phyloP scores from a whole-genome alignment of 2,888 invertebrate species.

The Drosophila ezoana region DNA sequence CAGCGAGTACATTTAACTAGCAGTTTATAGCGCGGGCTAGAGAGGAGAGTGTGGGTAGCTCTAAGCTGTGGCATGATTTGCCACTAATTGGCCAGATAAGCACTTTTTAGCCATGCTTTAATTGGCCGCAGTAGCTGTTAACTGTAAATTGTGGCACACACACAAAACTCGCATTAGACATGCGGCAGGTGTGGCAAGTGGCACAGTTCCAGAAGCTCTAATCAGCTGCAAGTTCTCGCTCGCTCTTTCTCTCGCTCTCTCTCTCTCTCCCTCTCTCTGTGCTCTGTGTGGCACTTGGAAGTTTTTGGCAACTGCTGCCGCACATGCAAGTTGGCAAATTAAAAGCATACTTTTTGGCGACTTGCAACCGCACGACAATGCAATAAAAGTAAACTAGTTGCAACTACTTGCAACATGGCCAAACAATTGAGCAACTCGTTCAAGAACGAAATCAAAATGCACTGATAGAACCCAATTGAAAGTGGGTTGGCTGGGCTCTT shows the following conservation, averaged over 20 bases:
- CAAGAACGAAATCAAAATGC: slow-evolving; percentile 77
- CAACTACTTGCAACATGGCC: slow-evolving; percentile 65
- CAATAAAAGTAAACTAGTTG: slow-evolving; percentile 71
- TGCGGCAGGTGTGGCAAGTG: slow-evolving; percentile 26
- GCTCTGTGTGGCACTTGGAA: slow-evolving; percentile 29
- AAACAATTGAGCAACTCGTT: slow-evolving; percentile 78
- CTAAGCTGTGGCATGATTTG: slow-evolving; percentile 39
- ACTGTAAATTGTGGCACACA: slow-evolving; percentile 18
- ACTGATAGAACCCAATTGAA: slow-evolving; percentile 77
- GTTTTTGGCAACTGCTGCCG: slow-evolving; percentile 26
- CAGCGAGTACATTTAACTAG: slow-evolving; percentile 23
- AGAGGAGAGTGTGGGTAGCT: background rate
- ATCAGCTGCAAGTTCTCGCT: slow-evolving; percentile 13
- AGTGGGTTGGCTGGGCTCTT: background rate
- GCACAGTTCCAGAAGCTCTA: slow-evolving; percentile 4
- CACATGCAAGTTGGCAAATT: slow-evolving; percentile 46
- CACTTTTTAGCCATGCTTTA: slow-evolving; percentile 26
- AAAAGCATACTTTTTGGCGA: slow-evolving; percentile 57
- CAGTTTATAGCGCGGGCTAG: slow-evolving; percentile 8
- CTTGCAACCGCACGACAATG: slow-evolving; percentile 72
- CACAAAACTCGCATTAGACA: slow-evolving; percentile 19
- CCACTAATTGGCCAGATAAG: slow-evolving; percentile 51
- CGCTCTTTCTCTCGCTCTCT: background rate
- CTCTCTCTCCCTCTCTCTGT: background rate
- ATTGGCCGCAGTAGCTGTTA: slow-evolving; percentile 19